Evolutionary conservation across 2,113 vertebrate genomes (phyloP).

Genomic region (Hirundichthys speculiger): DNA sequence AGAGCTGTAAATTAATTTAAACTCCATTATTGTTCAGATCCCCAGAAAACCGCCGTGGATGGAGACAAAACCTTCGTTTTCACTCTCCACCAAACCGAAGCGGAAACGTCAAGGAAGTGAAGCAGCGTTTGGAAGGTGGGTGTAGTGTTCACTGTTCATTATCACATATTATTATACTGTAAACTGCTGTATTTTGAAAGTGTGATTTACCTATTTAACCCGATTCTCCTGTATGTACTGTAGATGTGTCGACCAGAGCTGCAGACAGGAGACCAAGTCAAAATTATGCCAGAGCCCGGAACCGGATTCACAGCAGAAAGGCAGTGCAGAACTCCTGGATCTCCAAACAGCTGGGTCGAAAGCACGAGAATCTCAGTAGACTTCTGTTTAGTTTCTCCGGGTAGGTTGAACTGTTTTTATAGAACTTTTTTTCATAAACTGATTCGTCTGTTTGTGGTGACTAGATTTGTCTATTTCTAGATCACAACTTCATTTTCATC

Average conservation of each 20-base stretch:
- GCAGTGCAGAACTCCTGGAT: neutral
- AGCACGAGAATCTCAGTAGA: conserved; percentile 77
- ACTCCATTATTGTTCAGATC: conserved; percentile 8
- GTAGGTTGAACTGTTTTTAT: conserved; percentile 41
- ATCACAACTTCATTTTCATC: neutral
- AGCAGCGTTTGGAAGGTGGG: conserved; percentile 20
- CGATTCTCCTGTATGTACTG: no score
- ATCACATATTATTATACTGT: fast-evolving
- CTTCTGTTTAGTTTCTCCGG: conserved; percentile 73
- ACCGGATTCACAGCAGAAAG: conserved; percentile 10
- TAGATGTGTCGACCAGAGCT: conserved; percentile 28
- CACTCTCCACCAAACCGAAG: neutral
- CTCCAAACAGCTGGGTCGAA: conserved; percentile 57
- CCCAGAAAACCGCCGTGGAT: conserved; percentile 29
- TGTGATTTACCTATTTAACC: no score
- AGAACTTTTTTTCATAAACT: conserved; percentile 78
- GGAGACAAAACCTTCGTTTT: conserved; percentile 41
- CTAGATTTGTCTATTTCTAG: neutral
- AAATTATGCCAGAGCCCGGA: conserved; percentile 12
- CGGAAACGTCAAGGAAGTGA: neutral
- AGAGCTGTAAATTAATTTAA: no score
- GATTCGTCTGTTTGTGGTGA: neutral
- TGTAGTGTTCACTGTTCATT: neutral
- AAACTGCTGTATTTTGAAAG: no score
- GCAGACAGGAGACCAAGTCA: neutral